A percentile compares a stretch with the other conserved stretches of the same genome.
Conservation (phyloP, 2,113 vertebrate species). For the Edolisoma coerulescens region DNA sequence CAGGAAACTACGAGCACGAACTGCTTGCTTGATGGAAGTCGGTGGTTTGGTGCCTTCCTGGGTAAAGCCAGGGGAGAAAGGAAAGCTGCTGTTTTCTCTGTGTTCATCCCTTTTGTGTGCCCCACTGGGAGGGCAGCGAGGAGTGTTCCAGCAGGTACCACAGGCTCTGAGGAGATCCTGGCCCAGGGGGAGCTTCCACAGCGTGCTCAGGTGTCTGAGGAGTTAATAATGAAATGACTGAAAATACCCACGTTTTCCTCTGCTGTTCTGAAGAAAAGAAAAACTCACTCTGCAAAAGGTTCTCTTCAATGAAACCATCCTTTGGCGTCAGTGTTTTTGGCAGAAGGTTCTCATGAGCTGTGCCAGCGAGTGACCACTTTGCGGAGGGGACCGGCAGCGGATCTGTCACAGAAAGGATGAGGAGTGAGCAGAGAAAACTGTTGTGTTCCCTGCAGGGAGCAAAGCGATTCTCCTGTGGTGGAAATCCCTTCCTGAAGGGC, state of each 20-base stretch:
- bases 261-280: not conserved
- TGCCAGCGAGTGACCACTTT: not conserved
- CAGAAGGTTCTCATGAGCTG: not conserved
- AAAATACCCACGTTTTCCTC: not conserved
- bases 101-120: not conserved
- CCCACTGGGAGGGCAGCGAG: not conserved
- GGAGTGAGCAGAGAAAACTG: not conserved
- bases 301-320: not conserved
- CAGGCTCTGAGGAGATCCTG: not conserved
- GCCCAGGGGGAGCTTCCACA: not conserved
- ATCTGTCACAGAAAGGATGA: fast-evolving
- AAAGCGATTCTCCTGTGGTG: not conserved
- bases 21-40: not conserved
- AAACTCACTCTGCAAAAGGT: not conserved
- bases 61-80: not conserved
- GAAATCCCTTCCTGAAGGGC: not conserved
- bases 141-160: not conserved
- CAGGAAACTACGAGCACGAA: not conserved
- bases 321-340: not conserved
- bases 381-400: not conserved
- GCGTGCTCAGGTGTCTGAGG: fast-evolving
- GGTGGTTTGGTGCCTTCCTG: not conserved
- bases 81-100: not conserved
- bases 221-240: not conserved
- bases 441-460: not conserved